Evolutionary conservation across 2,113 vertebrate genomes (phyloP).

Genomic region (Scomber scombrus): DNA sequence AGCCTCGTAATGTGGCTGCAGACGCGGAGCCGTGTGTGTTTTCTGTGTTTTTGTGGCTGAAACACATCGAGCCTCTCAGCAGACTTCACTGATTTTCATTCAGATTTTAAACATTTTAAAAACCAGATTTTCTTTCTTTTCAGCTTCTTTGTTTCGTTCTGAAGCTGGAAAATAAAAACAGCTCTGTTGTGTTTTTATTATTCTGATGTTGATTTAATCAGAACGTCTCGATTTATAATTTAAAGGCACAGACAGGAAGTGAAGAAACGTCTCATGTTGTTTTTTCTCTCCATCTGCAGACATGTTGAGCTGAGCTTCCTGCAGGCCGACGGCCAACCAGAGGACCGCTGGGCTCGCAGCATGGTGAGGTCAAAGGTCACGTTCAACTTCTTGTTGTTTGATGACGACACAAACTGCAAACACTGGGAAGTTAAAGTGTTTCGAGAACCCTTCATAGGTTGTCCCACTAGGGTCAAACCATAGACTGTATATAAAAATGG

Average conservation of each 20-base stretch:
- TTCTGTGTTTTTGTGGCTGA: not conserved
- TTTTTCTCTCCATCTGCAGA: constrained; percentile 35
- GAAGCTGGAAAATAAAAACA: too few relatives aligned
- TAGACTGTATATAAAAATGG: too few relatives aligned
- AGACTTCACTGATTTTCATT: not conserved
- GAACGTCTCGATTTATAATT: too few relatives aligned
- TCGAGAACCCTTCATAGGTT: too few relatives aligned
- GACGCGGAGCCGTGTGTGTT: constrained; percentile 10
- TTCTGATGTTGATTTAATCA: too few relatives aligned
- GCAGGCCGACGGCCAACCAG: constrained; percentile 12
- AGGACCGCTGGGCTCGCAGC: constrained; percentile 17
- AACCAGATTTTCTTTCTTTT: too few relatives aligned
- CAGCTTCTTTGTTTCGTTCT: too few relatives aligned
- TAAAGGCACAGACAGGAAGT: too few relatives aligned
- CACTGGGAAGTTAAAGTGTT: too few relatives aligned
- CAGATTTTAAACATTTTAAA: not conserved
- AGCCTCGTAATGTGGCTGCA: constrained; percentile 4
- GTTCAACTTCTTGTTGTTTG: not conserved
- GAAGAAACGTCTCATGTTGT: not conserved
- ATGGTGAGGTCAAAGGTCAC: constrained; percentile 54
- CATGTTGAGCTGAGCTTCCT: constrained; percentile 36
- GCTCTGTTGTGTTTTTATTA: too few relatives aligned
- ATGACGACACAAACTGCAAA: too few relatives aligned
- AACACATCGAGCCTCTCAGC: not conserved
- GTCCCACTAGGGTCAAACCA: too few relatives aligned